A percentile compares a stretch with the other conserved stretches of the same genome.
These are phyloP conservation scores for Pocillopora meandrina DNA, from an alignment of 92 coral and sea anemone species.

Conservation along the genomic window DNA sequence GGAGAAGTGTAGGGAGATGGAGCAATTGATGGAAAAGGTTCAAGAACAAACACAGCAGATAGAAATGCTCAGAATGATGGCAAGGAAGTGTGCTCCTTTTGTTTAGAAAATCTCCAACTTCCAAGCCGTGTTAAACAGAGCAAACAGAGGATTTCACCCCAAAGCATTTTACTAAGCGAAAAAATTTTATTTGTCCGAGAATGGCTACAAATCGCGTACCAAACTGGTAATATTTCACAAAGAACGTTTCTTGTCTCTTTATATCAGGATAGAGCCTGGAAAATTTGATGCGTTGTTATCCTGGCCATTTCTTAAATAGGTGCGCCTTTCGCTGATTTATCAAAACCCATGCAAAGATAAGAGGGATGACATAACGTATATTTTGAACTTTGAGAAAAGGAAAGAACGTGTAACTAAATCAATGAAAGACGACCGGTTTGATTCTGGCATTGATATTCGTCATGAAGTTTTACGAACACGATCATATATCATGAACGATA, in stretches of 20 bases:
- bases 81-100: too few relatives aligned
- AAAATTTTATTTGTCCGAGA: too few relatives aligned
- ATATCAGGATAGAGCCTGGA: constrained; percentile 61
- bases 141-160: too few relatives aligned
- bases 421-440: neutral
- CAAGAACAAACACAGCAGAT: too few relatives aligned
- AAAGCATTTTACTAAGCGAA: too few relatives aligned
- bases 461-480: constrained; percentile 2
- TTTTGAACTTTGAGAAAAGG: neutral
- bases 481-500: constrained; percentile 7
- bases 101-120: too few relatives aligned
- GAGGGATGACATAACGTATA: constrained; percentile 14
- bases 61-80: too few relatives aligned
- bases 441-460: neutral
- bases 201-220: too few relatives aligned
- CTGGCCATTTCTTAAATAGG: constrained; percentile 69
- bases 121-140: too few relatives aligned
- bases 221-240: neutral
- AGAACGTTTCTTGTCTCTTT: constrained; percentile 11
- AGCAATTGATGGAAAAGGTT: too few relatives aligned
- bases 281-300: constrained; percentile 59
- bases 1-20: too few relatives aligned
- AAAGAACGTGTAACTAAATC: neutral
- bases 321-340: constrained; percentile 51
- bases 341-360: constrained; percentile 49